Conservation (phyloP, 2,797 vertebrate species). For the Nyctalus aviator region DNA sequence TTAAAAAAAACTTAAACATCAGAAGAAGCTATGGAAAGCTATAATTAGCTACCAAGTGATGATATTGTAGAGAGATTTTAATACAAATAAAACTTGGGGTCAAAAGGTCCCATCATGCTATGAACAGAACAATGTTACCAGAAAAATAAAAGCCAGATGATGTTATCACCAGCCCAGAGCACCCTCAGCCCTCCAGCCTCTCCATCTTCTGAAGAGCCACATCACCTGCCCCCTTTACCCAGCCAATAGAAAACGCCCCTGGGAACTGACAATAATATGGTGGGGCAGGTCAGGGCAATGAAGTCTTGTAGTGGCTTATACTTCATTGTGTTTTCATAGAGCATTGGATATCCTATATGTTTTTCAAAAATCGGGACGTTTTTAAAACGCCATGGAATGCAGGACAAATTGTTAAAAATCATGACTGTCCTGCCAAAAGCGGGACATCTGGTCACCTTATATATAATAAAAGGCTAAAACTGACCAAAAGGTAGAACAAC, state of each 20-base stretch:
- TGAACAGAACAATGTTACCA: neutral
- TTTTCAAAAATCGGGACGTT: too few species aligned
- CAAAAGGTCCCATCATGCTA: neutral
- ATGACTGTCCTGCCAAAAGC: too few species aligned
- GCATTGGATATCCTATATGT: neutral
- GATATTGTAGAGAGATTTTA: neutral
- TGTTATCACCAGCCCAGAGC: neutral
- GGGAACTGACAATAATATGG: neutral
- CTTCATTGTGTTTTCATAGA: neutral
- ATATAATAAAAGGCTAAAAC: too few species aligned
- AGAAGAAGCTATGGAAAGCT: neutral
- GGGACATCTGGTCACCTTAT: too few species aligned
- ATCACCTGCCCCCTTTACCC: neutral
- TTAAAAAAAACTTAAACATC: conserved; percentile 26
- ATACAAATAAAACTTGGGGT: conserved; percentile 50
- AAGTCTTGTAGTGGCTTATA: neutral
- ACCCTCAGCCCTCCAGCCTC: neutral
- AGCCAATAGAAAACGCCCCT: neutral
- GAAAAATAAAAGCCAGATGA: neutral
- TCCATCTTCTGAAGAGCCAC: neutral
- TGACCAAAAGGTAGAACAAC: too few species aligned
- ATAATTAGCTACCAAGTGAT: neutral
- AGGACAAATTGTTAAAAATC: too few species aligned
- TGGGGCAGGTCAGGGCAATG: neutral
- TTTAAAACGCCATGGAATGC: too few species aligned